phyloP scores from a whole-genome alignment of 2,113 vertebrate genomes.

The Pan troglodytes region NHGRI_mPanTro3-v2.1_pri NC_072404.2:130469001-130469500 shows the following conservation, averaged over 20 bases:
- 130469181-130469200: not conserved
- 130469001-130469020: not conserved
- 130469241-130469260: not conserved
- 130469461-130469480: not conserved
- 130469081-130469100: not conserved
- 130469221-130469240: not conserved
- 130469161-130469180: not conserved
- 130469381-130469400: not conserved
- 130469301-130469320: not conserved
- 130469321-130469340: not conserved
- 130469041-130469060: not conserved
- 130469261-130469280: not conserved
- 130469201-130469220: constrained; percentile 30
- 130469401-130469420: not conserved
- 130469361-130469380: not conserved
- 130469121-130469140: not conserved
- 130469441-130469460: not conserved
- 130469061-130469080: not conserved
- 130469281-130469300: not conserved
- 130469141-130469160: not conserved
- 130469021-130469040: not conserved
- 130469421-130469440: not conserved
- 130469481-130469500: not conserved
- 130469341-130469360: not conserved
- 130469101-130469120: not conserved